A percentile compares a stretch with the other conserved stretches of the same genome.
Conservation (phyloP, 2,888 invertebrate genomes). For the Stomorhina lunata region DNA sequence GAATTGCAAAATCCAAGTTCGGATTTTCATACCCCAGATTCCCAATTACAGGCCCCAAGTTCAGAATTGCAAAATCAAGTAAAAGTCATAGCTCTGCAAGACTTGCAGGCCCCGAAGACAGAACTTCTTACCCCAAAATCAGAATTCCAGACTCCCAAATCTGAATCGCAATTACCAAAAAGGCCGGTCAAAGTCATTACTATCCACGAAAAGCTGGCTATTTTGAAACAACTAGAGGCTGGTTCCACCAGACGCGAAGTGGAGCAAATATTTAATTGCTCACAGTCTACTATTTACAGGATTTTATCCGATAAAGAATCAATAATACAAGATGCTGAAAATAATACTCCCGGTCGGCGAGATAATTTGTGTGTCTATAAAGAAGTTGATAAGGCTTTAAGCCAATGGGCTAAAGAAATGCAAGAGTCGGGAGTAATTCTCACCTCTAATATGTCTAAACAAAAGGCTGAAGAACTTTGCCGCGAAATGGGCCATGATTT, state of each 20-base stretch:
- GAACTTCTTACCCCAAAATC: neutral
- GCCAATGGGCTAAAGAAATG: slow-evolving; percentile 50
- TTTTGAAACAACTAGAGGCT: slow-evolving; percentile 28
- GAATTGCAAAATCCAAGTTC: too few species aligned
- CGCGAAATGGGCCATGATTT: slow-evolving; percentile 27
- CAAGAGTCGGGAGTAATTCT: neutral
- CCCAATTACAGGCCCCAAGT: too few species aligned
- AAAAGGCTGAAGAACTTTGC: slow-evolving; percentile 38
- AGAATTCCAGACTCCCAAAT: neutral
- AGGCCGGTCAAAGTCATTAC: slow-evolving; percentile 30
- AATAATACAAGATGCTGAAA: slow-evolving; percentile 2
- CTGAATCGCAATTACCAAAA: neutral
- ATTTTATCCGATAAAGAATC: neutral
- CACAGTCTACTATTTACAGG: slow-evolving; percentile 18
- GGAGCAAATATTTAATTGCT: slow-evolving; percentile 29
- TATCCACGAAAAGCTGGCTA: slow-evolving; percentile 34
- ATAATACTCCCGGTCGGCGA: neutral
- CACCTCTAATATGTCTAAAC: slow-evolving; percentile 25
- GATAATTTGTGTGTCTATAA: slow-evolving; percentile 20
- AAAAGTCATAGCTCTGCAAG: neutral
- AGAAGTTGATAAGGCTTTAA: slow-evolving; percentile 44
- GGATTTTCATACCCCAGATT: too few species aligned
- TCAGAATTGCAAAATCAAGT: too few species aligned
- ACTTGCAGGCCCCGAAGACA: neutral
- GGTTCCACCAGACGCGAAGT: slow-evolving; percentile 27